Conservation (phyloP, 2,113 vertebrate species). For the Anhinga anhinga region DNA sequence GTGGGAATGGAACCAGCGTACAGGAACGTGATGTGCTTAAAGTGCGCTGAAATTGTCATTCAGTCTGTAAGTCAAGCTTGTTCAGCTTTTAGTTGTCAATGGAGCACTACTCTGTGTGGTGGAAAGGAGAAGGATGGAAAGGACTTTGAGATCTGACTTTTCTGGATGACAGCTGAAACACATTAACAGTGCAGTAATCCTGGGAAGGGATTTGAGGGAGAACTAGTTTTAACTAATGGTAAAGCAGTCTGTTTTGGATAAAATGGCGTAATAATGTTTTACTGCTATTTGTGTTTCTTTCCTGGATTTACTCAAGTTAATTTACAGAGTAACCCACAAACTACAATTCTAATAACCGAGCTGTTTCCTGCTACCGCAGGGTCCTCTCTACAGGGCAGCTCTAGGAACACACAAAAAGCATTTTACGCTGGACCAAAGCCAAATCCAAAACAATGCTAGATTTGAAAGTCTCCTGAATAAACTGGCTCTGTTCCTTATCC, state of each 20-base stretch:
- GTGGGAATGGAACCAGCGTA: not conserved
- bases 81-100: not conserved
- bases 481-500: not conserved
- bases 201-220: not conserved
- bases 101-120: not conserved
- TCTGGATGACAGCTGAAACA: not conserved
- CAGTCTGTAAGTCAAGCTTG: not conserved
- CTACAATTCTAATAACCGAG: not conserved
- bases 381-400: not conserved
- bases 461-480: not conserved
- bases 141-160: not conserved
- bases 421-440: not conserved
- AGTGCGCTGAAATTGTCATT: not conserved
- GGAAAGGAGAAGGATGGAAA: not conserved
- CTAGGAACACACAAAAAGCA: not conserved
- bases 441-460: constrained; percentile 1
- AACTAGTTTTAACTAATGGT: not conserved
- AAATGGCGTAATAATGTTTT: not conserved
- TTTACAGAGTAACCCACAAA: not conserved
- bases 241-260: not conserved
- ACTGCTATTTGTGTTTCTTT: not conserved
- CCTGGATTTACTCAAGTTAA: not conserved
- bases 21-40: not conserved
- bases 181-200: not conserved
- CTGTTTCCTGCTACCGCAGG: not conserved